A percentile compares a stretch with the other conserved stretches of the same genome.
These are phyloP conservation scores for Spisula solida DNA, from an alignment of 2,888 invertebrate species.

Conservation along the genomic window DNA sequence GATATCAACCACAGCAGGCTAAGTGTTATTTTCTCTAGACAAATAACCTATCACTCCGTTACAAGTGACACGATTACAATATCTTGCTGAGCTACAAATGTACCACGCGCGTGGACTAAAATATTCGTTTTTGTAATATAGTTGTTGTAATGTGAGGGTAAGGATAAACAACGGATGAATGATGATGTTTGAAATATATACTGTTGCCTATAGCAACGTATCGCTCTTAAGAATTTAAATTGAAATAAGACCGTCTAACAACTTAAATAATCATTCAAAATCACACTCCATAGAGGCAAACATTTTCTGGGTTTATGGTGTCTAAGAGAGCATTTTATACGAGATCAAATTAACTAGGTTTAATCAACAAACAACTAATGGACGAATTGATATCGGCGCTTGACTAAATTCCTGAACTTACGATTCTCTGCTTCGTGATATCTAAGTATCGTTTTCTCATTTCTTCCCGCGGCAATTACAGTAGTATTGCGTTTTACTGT, in stretches of 20 bases:
- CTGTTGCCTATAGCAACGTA: constrained; percentile 19
- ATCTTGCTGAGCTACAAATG: neutral
- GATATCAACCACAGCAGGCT: neutral
- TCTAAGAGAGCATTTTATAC: neutral
- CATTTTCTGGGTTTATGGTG: neutral
- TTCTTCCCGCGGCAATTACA: neutral
- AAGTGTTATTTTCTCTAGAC: neutral
- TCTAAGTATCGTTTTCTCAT: neutral
- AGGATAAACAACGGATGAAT: neutral
- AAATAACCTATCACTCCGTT: neutral
- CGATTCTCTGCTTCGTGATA: neutral
- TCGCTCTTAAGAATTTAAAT: constrained; percentile 12
- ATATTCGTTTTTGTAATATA: neutral
- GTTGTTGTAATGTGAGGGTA: neutral
- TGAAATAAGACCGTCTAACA: neutral
- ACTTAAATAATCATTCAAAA: constrained; percentile 23
- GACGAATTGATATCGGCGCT: neutral
- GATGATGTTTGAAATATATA: neutral
- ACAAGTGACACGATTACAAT: neutral
- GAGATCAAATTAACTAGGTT: neutral
- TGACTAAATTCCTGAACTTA: constrained; percentile 1
- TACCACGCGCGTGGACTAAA: neutral
- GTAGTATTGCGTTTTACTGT: neutral
- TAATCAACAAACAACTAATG: neutral
- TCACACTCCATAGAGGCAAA: neutral